Conservation (phyloP, 2,888 invertebrate species). For the Caenorhabditis panamensis region DNA sequence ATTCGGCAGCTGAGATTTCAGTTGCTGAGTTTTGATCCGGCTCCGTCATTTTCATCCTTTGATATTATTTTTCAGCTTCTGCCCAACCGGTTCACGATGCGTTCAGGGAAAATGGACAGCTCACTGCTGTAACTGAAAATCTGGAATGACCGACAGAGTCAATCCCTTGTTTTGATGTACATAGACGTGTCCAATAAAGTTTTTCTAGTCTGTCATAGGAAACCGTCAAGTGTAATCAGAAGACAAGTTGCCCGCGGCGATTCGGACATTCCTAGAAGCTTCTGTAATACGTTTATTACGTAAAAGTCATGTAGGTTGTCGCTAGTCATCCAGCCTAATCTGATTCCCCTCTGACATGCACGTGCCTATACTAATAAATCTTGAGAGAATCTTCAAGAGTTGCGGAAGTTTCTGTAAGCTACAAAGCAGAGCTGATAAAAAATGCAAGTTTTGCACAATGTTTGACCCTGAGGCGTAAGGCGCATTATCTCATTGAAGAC, state of each 20-base stretch:
- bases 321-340: conserved; percentile 32
- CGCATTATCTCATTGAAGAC: conserved; percentile 36
- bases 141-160: conserved; percentile 2
- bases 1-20: conserved; percentile 4
- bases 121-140: conserved; percentile 52
- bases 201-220: conserved; percentile 13
- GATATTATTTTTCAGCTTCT: conserved; percentile 61
- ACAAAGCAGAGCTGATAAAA: conserved; percentile 25
- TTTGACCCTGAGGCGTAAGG: conserved; percentile 51
- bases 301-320: conserved; percentile 42
- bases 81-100: conserved; percentile 53
- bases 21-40: neutral
- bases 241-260: conserved; percentile 36
- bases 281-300: conserved; percentile 37
- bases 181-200: conserved; percentile 28
- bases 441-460: conserved; percentile 31
- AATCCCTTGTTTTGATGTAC: conserved; percentile 15
- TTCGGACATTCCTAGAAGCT: conserved; percentile 50
- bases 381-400: conserved; percentile 16
- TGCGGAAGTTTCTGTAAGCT: conserved; percentile 15
- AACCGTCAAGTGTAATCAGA: conserved; percentile 29
- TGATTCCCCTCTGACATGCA: conserved; percentile 35
- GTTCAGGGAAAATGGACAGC: conserved; percentile 59
- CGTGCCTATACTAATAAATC: conserved; percentile 1
- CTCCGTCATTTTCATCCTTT: conserved; percentile 1